Percentiles rank a stretch among this genome's conserved stretches.
These are phyloP conservation scores for Lasioglossum leucozonium DNA, from an alignment of 2,888 invertebrate genomes.

Conservation along the genomic window DNA sequence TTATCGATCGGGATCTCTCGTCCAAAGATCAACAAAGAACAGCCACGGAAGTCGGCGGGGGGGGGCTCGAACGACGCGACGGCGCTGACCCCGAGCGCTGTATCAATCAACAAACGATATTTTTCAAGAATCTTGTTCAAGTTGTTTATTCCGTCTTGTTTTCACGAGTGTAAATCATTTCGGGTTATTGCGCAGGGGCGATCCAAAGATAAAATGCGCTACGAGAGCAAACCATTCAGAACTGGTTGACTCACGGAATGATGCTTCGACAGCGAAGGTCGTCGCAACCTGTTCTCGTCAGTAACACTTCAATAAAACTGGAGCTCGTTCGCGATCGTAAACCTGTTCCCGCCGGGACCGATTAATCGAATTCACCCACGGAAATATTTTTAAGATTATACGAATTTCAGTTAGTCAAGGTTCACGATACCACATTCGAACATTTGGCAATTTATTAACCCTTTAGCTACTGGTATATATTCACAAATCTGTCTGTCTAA, in stretches of 20 bases:
- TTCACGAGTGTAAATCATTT: neutral
- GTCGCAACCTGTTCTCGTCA: neutral
- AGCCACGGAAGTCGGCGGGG: neutral
- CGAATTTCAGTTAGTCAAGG: too few relatives aligned
- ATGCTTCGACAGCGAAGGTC: neutral
- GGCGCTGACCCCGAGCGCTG: neutral
- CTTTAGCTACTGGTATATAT: too few relatives aligned
- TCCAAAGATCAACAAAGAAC: slow-evolving; percentile 4
- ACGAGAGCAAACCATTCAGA: neutral
- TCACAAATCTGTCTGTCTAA: too few relatives aligned
- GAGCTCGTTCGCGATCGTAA: neutral
- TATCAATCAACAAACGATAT: neutral
- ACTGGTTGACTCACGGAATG: neutral
- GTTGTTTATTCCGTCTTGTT: neutral
- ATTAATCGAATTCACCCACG: neutral
- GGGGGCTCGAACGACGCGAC: neutral
- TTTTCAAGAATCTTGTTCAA: neutral
- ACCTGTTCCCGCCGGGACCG: neutral
- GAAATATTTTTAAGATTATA: neutral
- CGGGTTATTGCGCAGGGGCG: neutral
- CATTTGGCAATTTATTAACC: too few relatives aligned
- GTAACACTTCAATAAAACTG: neutral
- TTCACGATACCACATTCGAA: too few relatives aligned
- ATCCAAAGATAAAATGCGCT: neutral
- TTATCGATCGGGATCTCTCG: slow-evolving; percentile 6